A percentile compares a stretch with the other conserved stretches of the same genome.
Evolutionary conservation across 1,140 invertebrate species (phyloP).

Genomic region (Thaumetopoea pityocampa): DNA sequence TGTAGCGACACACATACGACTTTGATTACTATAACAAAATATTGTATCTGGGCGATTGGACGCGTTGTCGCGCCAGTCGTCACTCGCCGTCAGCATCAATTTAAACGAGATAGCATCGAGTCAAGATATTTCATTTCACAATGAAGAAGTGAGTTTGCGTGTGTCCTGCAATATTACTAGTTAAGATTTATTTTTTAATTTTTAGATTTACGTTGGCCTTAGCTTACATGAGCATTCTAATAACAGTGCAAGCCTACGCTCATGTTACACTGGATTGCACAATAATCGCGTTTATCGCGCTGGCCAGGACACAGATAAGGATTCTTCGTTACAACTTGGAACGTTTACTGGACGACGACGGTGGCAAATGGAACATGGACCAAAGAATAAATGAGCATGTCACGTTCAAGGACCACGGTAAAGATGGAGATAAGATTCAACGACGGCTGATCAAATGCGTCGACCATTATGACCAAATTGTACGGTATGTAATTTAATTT

Average conservation of each 20-base stretch:
- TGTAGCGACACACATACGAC: too few relatives aligned
- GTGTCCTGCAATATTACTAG: too few relatives aligned
- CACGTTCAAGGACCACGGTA: constrained; percentile 1
- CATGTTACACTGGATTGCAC: constrained; percentile 58
- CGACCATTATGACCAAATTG: constrained; percentile 38
- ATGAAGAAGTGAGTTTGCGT: too few relatives aligned
- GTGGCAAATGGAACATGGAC: constrained; percentile 1
- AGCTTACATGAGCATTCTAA: constrained; percentile 33
- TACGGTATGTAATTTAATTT: constrained; percentile 28
- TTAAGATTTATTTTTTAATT: constrained; percentile 9
- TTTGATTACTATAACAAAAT: too few relatives aligned
- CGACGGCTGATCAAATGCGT: constrained; percentile 32
- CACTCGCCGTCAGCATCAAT: too few relatives aligned
- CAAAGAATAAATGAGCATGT: neutral
- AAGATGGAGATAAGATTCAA: constrained; percentile 14
- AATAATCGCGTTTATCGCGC: constrained; percentile 44
- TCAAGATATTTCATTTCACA: too few relatives aligned
- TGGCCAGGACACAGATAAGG: constrained; percentile 42
- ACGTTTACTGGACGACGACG: constrained; percentile 28
- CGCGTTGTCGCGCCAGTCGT: too few relatives aligned
- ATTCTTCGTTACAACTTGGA: constrained; percentile 45
- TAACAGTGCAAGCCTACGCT: constrained; percentile 43
- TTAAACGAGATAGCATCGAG: too few relatives aligned
- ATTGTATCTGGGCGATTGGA: too few relatives aligned
- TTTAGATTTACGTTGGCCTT: constrained; percentile 42